phyloP scores from a whole-genome alignment of 35 echinoderm and acorn worm genomes.

The Antedon bifida region DNA sequence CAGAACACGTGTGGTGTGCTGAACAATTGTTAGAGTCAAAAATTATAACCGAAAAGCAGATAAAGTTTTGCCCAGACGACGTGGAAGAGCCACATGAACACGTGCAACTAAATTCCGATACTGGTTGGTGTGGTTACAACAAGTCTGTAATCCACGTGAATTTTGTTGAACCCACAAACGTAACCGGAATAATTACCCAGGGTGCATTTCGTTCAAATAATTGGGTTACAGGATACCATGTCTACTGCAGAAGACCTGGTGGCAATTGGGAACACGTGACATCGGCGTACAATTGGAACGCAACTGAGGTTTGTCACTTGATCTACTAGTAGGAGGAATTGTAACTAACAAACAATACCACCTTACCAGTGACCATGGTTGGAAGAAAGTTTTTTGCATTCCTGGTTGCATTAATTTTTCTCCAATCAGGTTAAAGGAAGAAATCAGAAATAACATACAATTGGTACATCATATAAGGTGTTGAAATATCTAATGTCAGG shows the following conservation, averaged over 20 bases:
- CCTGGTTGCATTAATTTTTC: no score
- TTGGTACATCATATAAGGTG: no score
- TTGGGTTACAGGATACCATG: not conserved
- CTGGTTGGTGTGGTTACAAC: not conserved
- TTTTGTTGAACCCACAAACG: not conserved
- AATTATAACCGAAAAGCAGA: not conserved
- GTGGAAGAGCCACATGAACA: not conserved
- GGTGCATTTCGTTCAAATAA: not conserved
- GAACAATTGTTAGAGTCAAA: not conserved
- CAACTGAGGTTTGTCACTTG: no score
- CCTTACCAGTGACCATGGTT: no score
- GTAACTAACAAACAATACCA: no score
- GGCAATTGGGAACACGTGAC: not conserved
- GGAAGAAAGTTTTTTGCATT: no score
- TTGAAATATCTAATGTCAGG: no score
- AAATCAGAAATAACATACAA: no score
- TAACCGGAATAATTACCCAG: not conserved
- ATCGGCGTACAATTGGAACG: no score
- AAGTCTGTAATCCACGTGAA: not conserved
- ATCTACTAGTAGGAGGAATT: no score
- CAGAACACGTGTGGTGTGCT: not conserved
- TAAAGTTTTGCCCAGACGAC: not conserved
- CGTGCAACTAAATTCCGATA: not conserved
- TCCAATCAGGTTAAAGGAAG: no score
- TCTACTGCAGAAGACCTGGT: not conserved